Conservation (phyloP, 1,140 invertebrate genomes). For the Eubasilissa regina region DNA sequence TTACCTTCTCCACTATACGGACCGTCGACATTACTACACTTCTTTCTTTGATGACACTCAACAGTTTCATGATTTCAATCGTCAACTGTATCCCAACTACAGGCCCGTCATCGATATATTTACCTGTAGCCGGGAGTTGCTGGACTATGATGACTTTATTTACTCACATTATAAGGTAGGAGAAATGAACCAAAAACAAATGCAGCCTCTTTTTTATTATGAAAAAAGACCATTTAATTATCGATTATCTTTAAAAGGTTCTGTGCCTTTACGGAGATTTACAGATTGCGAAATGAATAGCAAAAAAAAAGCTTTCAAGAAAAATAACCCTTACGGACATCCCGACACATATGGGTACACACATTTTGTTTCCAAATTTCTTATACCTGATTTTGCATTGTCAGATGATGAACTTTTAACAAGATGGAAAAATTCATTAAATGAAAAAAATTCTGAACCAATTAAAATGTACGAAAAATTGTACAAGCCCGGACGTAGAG, state of each 20-base stretch:
- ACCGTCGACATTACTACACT: constrained; percentile 50
- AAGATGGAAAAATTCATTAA: constrained; percentile 58
- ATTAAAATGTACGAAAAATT: constrained; percentile 59
- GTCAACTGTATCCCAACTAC: constrained; percentile 46
- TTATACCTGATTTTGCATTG: constrained; percentile 63
- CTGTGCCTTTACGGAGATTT: constrained; percentile 41
- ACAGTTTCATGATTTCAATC: constrained; percentile 54
- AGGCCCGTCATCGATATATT: constrained; percentile 54
- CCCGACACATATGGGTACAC: constrained; percentile 41
- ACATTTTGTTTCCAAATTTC: constrained; percentile 61
- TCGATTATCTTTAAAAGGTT: constrained; percentile 46
- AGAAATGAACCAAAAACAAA: constrained; percentile 54
- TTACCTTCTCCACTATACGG: constrained; percentile 37
- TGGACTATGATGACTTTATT: constrained; percentile 61
- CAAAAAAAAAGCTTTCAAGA: constrained; percentile 56
- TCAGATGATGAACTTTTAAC: constrained; percentile 61
- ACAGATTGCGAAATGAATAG: constrained; percentile 53
- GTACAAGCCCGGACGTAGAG: constrained; percentile 48
- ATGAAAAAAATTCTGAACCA: constrained; percentile 51
- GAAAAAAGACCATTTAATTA: constrained; percentile 52
- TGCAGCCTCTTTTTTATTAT: constrained; percentile 54
- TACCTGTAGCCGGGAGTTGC: constrained; percentile 52
- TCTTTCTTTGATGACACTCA: constrained; percentile 56
- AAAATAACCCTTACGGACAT: constrained; percentile 52
- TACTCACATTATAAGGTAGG: constrained; percentile 53